These are phyloP conservation scores for Thera britannica DNA, from an alignment of 2,888 invertebrate species.

Conservation along the genomic window DNA sequence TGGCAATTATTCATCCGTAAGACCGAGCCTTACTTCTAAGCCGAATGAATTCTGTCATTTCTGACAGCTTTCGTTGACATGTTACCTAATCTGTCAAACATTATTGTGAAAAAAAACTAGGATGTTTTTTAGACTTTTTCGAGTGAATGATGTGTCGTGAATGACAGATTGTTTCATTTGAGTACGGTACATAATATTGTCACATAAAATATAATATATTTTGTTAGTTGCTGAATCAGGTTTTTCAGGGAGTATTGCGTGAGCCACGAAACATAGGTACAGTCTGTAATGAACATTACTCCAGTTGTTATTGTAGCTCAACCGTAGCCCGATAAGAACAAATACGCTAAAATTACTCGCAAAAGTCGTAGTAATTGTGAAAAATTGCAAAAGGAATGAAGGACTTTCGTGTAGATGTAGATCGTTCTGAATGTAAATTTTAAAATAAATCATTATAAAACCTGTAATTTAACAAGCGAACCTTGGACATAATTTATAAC, in stretches of 20 bases:
- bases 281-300: slow-evolving; percentile 3
- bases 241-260: slow-evolving; percentile 20
- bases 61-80: no score
- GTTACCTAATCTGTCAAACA: background rate
- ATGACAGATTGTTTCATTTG: slow-evolving; percentile 16
- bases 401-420: slow-evolving; percentile 3
- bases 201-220: slow-evolving; percentile 3
- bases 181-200: background rate
- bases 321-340: slow-evolving; percentile 40
- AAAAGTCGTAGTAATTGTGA: slow-evolving; percentile 36
- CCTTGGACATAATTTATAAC: no score
- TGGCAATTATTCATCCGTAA: no score
- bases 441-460: no score
- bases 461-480: no score
- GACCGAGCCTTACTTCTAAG: no score
- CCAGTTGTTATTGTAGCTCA: slow-evolving; percentile 2
- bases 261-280: slow-evolving; percentile 15
- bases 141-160: background rate
- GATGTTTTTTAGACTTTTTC: background rate
- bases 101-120: background rate
- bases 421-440: background rate
- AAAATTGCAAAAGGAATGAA: slow-evolving; percentile 25
- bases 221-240: slow-evolving; percentile 15
- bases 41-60: no score
- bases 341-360: slow-evolving; percentile 45